Evolutionary conservation across 2,113 vertebrate species (phyloP), one percentile per base, ranked within the genome.

Genomic region (Phrynocephalus versicolor): DNA sequence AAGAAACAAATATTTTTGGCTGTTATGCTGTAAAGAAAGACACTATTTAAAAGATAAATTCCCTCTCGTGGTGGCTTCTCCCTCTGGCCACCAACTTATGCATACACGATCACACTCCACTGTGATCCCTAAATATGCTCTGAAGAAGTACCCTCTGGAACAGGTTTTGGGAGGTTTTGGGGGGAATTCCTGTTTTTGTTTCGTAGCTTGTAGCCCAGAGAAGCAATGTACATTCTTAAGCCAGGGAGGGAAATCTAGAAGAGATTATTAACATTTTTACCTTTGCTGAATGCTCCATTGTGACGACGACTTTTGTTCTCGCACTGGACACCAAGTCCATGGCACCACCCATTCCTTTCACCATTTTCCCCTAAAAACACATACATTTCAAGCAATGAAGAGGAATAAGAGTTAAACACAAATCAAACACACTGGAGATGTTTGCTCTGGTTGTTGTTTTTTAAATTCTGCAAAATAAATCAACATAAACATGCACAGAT

Each of bases 221-320:
- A 76, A 51, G 15, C 23, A 33, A 73, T 30, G 27, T 37, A 13
- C 35, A 25, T 51, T 84, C 76, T 69, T 33, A 84, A 14, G 75
- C 6, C 33, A 19, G 16, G 51, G 13, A 33, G 19, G 51, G 55
- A 77, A 3, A 23, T 21, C n/a, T 21, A 37, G 78, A 65, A 41
- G 37, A 69, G 3, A 30, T 7, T 12, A 18, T 14, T 18, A 51
- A 12, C 65, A 62, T 1, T 83, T 9, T 94, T 92, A 99, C 99
- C 98, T 99, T 99, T 64, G 98, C 98, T 1, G 98, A 98, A 87
- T 99, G 99, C 74, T 99, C 98, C 98, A 99, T 99, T 57, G 99
- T 99, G 86, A 99, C 97, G 80, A 99, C 98, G 73, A 99, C 99
- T 95, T 98, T 99, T 72, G 98, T 99, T 95, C 97, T 97, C 1